A percentile compares a stretch with the other conserved stretches of the same genome.
phyloP scores from a whole-genome alignment of 2,888 invertebrate species.

The Cryptocephalus moraei region DNA sequence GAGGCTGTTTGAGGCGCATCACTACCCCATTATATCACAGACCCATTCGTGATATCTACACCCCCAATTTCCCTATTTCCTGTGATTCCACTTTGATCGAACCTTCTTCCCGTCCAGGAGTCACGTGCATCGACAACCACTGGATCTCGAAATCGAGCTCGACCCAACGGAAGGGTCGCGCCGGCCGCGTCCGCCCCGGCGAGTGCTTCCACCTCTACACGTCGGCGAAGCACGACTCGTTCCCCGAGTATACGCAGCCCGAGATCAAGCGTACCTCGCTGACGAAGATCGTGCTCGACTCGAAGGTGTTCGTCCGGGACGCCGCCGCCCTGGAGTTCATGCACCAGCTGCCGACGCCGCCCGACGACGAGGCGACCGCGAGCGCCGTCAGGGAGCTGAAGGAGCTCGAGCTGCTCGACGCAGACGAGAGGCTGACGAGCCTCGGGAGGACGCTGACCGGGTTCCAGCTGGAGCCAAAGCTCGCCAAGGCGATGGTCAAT shows the following conservation, averaged over 20 bases:
- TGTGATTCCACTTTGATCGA: too few species aligned
- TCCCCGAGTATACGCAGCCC: slow-evolving; percentile 46
- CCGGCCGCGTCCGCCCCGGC: slow-evolving; percentile 56
- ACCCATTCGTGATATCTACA: too few species aligned
- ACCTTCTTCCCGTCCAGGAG: slow-evolving; percentile 20
- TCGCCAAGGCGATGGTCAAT: slow-evolving; percentile 51
- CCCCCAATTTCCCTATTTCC: too few species aligned
- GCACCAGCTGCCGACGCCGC: slow-evolving; percentile 52
- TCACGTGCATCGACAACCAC: slow-evolving; percentile 43
- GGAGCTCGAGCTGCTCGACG: slow-evolving; percentile 48
- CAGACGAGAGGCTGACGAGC: slow-evolving; percentile 50
- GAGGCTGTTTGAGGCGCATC: too few species aligned
- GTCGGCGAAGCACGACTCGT: slow-evolving; percentile 39
- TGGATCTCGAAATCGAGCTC: slow-evolving; percentile 56
- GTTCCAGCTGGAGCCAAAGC: slow-evolving; percentile 50
- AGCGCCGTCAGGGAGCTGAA: slow-evolving; percentile 51
- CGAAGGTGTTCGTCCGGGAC: slow-evolving; percentile 50
- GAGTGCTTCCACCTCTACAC: slow-evolving; percentile 49
- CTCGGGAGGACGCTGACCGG: slow-evolving; percentile 43
- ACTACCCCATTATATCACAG: too few species aligned
- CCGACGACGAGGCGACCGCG: slow-evolving; percentile 40
- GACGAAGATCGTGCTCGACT: slow-evolving; percentile 45
- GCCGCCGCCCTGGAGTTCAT: slow-evolving; percentile 50
- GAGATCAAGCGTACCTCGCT: slow-evolving; percentile 51
- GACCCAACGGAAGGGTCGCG: slow-evolving; percentile 55